Evolutionary conservation across 2,888 invertebrate genomes (phyloP), one percentile per base, ranked within the genome.

Genomic region (Laspeyria flexula): DNA sequence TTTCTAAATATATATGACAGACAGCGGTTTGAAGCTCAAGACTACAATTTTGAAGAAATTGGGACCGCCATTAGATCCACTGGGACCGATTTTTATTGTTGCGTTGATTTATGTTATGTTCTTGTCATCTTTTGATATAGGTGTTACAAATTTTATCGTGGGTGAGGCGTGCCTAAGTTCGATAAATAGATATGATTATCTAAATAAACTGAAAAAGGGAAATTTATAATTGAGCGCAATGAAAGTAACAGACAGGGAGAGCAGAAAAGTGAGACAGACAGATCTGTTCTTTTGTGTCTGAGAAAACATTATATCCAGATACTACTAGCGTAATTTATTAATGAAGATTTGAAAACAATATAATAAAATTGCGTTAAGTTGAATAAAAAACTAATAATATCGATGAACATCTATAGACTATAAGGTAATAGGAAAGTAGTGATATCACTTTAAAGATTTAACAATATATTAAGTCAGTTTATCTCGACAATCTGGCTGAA

Each of bases 251-350:
- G 60, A 59, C 41, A 57, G 47, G 52, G 59, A 61, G 43, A 38
- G 49, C 39, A 44, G 31, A 52, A 33, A 62, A 64, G 45, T 62
- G 61, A 55, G 64, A 70, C 27, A 39, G 63, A 64, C n/a, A 55
- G 42, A 58, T 52, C 30, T 65, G 60, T 65, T 58, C 57, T 62
- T 68, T 69, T 63, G 35, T 38, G 49, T 66, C 16, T 44, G 33
- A 33, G 44, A 55, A 52, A 52, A 39, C 33, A 47, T 52, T 43
- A 34, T 35, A 48, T 39, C 3, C 35, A 52, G 15, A 23, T 27
- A 31, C 23, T 44, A 38, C 33, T 18, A 37, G 23, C 15, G 9
- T 11, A 35, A 45, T 57, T 53, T 18, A 47, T 40, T 45, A 23
- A 38, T 35, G 1, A 33, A 38, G 11, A 42, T 18, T 37, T 33